Conservation (phyloP, 2,113 vertebrate genomes). For the Chaetodon trifascialis region DNA sequence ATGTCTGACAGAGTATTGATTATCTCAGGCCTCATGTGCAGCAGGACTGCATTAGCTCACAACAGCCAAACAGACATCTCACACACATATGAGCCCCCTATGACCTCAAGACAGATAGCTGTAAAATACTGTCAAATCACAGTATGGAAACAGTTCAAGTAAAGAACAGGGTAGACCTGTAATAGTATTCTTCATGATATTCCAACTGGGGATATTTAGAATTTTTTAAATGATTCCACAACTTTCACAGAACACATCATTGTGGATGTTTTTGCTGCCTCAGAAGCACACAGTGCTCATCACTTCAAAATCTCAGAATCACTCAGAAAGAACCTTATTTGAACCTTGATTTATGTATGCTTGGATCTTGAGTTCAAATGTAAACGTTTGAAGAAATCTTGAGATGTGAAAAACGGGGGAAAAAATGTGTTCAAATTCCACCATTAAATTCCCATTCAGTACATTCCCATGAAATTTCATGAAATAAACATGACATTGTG, state of each 20-base stretch:
- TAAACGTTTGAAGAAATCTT: background rate
- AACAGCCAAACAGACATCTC: constrained; percentile 41
- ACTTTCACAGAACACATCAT: background rate
- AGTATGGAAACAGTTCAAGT: background rate
- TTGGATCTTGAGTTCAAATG: background rate
- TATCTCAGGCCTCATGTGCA: constrained; percentile 68
- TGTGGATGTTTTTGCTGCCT: background rate
- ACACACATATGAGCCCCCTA: constrained; percentile 10
- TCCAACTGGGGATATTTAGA: background rate
- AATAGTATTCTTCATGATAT: background rate
- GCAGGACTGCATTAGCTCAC: constrained; percentile 46
- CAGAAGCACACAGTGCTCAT: background rate
- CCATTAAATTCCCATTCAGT: background rate
- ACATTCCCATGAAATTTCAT: background rate
- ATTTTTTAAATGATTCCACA: background rate
- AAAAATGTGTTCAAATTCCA: background rate
- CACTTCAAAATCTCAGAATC: background rate
- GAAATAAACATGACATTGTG: background rate
- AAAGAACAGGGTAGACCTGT: background rate
- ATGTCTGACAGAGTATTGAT: constrained; percentile 75
- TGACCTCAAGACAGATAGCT: constrained; percentile 45
- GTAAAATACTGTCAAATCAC: constrained; percentile 44
- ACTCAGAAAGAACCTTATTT: background rate
- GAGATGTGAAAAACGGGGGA: background rate
- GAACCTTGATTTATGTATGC: background rate